These are phyloP conservation scores for Prionailurus viverrinus DNA, from an alignment of 2,113 vertebrate species.

Conservation along the genomic window DNA sequence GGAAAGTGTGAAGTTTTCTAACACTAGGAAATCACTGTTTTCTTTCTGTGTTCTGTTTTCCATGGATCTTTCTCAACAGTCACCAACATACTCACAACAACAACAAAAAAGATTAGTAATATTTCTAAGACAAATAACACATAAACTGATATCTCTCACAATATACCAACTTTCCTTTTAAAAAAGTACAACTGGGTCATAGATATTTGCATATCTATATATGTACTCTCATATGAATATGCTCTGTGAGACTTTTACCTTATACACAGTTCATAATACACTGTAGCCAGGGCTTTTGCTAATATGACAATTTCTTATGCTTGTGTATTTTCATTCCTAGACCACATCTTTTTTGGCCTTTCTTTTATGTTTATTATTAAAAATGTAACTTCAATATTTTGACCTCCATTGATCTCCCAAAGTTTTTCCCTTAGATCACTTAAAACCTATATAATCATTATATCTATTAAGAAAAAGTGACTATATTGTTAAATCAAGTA, in stretches of 20 bases:
- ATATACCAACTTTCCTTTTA: background rate
- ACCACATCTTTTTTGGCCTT: background rate
- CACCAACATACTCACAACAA: background rate
- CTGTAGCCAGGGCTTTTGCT: background rate
- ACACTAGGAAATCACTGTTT: background rate
- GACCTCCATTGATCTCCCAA: background rate
- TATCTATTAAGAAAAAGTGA: background rate
- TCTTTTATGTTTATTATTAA: background rate
- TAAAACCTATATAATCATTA: background rate
- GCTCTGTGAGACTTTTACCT: background rate
- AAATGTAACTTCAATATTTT: background rate
- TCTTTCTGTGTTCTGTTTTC: background rate
- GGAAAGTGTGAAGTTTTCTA: background rate
- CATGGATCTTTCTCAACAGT: background rate
- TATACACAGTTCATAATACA: background rate
- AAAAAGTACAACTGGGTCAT: background rate
- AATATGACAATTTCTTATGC: background rate
- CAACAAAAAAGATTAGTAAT: background rate
- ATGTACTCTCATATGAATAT: background rate
- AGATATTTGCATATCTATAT: background rate
- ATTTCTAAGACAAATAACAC: background rate
- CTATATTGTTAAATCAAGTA: background rate
- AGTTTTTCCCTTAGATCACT: background rate
- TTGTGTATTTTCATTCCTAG: background rate
- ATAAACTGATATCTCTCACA: background rate